Percentiles rank a stretch among this genome's conserved stretches.
Evolutionary conservation across 2,888 invertebrate genomes (phyloP).

Genomic region (Athalia rosae): DNA sequence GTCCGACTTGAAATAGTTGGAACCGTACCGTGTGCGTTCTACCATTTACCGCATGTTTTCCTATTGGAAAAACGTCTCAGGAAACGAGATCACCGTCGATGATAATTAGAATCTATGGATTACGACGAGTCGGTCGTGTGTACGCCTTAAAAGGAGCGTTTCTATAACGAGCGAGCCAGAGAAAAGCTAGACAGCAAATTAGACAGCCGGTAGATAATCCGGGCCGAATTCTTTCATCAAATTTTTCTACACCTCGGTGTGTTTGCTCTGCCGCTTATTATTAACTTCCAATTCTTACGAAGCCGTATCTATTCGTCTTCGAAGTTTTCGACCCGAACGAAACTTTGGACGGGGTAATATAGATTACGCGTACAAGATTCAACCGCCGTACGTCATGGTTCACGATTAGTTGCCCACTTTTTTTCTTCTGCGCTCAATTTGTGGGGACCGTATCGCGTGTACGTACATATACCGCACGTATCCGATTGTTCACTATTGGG

Average conservation of each 20-base stretch:
- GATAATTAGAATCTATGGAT: slow-evolving; percentile 34
- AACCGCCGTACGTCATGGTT: neutral
- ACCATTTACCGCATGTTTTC: slow-evolving; percentile 25
- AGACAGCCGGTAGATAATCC: slow-evolving; percentile 5
- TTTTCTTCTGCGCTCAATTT: neutral
- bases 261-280: slow-evolving; percentile 27
- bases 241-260: slow-evolving; percentile 20
- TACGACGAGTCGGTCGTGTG: slow-evolving; percentile 9
- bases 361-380: too few species aligned
- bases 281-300: slow-evolving; percentile 20
- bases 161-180: neutral
- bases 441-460: neutral
- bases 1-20: slow-evolving; percentile 22
- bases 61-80: slow-evolving; percentile 36
- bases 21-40: neutral
- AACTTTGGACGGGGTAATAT: neutral
- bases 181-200: slow-evolving; percentile 10
- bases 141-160: slow-evolving; percentile 28
- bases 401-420: neutral
- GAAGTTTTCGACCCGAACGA: neutral
- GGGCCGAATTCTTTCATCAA: slow-evolving; percentile 25
- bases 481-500: slow-evolving; percentile 51
- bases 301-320: too few species aligned
- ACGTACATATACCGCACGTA: slow-evolving; percentile 4
- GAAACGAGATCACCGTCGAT: slow-evolving; percentile 38